Evolutionary conservation across 2,888 invertebrate genomes (phyloP), one percentile per base, ranked within the genome.

Genomic region (Steinernema hermaphroditum): DNA sequence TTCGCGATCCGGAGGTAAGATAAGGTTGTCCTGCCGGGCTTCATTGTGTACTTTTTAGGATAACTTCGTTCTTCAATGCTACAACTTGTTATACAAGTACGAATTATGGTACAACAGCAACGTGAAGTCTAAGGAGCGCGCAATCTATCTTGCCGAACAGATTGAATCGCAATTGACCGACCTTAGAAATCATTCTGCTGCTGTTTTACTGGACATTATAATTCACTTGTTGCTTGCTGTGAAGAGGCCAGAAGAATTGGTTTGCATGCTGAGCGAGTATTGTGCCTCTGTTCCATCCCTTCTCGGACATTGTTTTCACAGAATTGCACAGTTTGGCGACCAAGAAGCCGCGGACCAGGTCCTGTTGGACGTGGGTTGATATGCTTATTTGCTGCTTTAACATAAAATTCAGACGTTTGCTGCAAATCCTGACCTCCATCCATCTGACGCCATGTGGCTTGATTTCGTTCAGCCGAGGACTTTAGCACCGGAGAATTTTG

Each of bases 391-490:
- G 37, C n/a, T n/a, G n/a, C n/a, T n/a, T n/a, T n/a, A n/a, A n/a
- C n/a, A n/a, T n/a, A n/a, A n/a, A n/a, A n/a, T 62, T 62, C 24
- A 62, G 62, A 32, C 32, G 1, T 62, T 62, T 62, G 29, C 32
- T 9, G 32, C 9, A 4, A 32, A 34, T 32, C 29, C 29, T 32
- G 62, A 62, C 16, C 27, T 62, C 27, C 62, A 62, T 19, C 62
- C 62, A 29, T 62, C 62, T 2, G 62, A 62, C n/a, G 32, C 62
- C 2, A 24, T 62, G 2, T 62, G 29, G 62, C 22, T 62, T 1
- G 62, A 62, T 9, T 32, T 32, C n/a, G 62, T 62, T 2, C 62
- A 62, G 29, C 32, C 62, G 14, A 29, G 62, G 2, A 62, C 62
- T 6, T n/a, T 62, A 27, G 8, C 24, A 14, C 62, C 62, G 14